These are phyloP conservation scores for Geothlypis trichas DNA, from an alignment of 2,113 vertebrate species.

Conservation along the genomic window DNA sequence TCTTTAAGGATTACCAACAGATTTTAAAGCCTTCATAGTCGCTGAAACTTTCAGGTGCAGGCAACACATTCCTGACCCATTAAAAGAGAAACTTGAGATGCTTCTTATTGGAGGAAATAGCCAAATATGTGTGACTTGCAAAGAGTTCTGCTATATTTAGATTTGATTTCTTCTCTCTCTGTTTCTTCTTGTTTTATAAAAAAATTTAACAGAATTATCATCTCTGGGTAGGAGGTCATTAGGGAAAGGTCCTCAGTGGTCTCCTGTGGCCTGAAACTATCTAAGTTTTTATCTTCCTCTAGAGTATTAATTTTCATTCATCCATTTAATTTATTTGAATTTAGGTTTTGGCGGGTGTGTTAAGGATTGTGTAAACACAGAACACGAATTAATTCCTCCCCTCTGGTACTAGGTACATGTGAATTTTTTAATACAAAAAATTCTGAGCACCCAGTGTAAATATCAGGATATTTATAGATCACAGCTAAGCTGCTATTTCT, in stretches of 20 bases:
- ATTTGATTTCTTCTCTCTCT: neutral
- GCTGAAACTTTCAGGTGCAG: neutral
- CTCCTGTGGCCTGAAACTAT: neutral
- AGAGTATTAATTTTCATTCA: neutral
- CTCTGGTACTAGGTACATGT: neutral
- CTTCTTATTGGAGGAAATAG: neutral
- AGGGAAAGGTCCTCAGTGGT: neutral
- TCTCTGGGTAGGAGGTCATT: neutral
- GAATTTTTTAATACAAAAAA: neutral
- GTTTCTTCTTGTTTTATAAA: neutral
- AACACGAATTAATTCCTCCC: neutral
- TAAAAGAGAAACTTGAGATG: neutral
- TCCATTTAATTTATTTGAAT: neutral
- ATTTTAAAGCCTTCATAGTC: neutral
- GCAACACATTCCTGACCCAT: neutral
- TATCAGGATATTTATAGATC: neutral
- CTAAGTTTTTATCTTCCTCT: neutral
- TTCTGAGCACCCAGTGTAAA: neutral
- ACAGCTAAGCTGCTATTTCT: neutral
- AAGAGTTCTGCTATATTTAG: neutral
- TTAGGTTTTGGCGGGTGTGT: neutral
- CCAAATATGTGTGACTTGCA: neutral
- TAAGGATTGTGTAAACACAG: neutral
- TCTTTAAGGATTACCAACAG: neutral
- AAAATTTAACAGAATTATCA: neutral